Conservation (phyloP, 2,888 invertebrate species). For the Syrphus vitripennis region DNA sequence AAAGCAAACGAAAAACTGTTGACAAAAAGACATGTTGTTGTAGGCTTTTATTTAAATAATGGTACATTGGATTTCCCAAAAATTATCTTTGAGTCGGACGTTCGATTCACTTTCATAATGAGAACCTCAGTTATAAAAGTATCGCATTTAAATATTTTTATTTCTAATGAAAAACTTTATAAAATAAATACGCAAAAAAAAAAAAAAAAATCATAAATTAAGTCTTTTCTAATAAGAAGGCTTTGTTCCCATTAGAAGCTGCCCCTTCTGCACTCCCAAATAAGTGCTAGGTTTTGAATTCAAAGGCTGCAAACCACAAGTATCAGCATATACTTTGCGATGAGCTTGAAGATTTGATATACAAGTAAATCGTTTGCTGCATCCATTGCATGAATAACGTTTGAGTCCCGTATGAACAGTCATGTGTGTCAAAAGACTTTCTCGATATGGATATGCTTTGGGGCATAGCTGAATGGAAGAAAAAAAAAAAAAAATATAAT, state of each 20-base stretch:
- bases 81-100: too few species aligned
- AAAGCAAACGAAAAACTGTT: too few species aligned
- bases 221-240: constrained; percentile 68
- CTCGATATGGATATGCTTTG: constrained; percentile 82
- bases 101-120: too few species aligned
- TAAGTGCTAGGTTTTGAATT: constrained; percentile 79
- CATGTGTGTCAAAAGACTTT: constrained; percentile 82
- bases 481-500: neutral
- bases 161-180: neutral
- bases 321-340: constrained; percentile 81
- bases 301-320: constrained; percentile 80
- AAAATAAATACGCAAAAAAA: neutral
- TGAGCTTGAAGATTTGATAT: constrained; percentile 82
- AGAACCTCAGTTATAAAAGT: too few species aligned
- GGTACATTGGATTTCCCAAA: too few species aligned
- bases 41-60: too few species aligned
- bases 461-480: constrained; percentile 77
- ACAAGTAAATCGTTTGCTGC: constrained; percentile 82
- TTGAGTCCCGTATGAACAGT: constrained; percentile 82
- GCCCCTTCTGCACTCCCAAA: constrained; percentile 79
- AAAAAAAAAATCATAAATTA: neutral
- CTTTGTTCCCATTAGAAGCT: constrained; percentile 78
- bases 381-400: constrained; percentile 82
- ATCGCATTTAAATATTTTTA: neutral
- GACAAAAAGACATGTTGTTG: too few species aligned